Evolutionary conservation across 2,797 vertebrate genomes (phyloP).

Genomic region (Spinus olivaceus): DNA sequence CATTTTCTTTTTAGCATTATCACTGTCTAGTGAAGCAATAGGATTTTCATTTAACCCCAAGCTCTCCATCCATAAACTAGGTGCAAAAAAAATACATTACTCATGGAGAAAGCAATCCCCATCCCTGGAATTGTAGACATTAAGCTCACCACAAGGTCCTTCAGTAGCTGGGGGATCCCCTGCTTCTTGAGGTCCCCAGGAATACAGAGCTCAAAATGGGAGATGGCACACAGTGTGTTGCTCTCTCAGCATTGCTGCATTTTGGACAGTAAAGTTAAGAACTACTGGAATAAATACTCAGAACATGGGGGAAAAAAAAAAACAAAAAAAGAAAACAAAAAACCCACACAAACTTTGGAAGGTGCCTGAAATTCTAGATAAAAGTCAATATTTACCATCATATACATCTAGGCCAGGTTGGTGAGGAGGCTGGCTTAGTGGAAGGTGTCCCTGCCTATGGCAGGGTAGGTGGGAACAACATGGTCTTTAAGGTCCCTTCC

Average conservation of each 20-base stretch:
- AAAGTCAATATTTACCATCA: background rate
- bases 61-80: background rate
- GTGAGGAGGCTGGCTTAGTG: background rate
- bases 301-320: background rate
- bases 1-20: background rate
- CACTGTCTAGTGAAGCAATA: background rate
- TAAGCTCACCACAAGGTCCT: background rate
- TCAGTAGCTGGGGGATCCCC: background rate
- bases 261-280: background rate
- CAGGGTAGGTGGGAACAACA: background rate
- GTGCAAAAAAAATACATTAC: background rate
- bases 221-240: rapidly evolving
- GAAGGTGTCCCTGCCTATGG: background rate
- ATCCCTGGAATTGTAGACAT: background rate
- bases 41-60: background rate
- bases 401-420: background rate
- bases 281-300: background rate
- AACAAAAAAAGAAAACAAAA: rapidly evolving
- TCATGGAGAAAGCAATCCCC: background rate
- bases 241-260: background rate
- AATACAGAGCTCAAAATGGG: background rate
- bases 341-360: background rate
- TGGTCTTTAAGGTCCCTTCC: background rate
- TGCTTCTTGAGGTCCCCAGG: background rate
- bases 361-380: background rate